These are phyloP conservation scores for Augiades crinisus DNA, from an alignment of 2,888 invertebrate species.

Conservation along the genomic window DNA sequence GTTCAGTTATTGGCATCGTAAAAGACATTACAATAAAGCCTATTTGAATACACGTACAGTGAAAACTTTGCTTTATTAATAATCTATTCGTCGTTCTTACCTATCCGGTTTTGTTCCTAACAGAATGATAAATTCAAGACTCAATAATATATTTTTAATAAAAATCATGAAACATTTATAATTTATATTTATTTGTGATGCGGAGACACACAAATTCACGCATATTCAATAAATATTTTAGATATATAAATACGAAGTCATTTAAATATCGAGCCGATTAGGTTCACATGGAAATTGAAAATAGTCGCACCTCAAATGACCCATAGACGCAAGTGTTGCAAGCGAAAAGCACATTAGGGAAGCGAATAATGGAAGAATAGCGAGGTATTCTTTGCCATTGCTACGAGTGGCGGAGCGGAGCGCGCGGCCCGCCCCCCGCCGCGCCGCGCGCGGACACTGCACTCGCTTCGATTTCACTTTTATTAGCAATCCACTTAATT, in stretches of 20 bases:
- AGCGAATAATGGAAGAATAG: background rate
- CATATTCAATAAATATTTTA: too few species aligned
- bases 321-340: too few species aligned
- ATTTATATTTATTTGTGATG: too few species aligned
- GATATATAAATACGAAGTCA: too few species aligned
- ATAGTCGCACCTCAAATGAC: too few species aligned
- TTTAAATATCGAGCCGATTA: too few species aligned
- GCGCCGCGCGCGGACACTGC: slow-evolving; percentile 68
- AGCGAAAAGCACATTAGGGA: background rate
- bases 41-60: background rate
- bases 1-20: background rate
- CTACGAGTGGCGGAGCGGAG: slow-evolving; percentile 13
- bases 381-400: background rate
- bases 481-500: slow-evolving; percentile 81
- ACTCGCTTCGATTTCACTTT: slow-evolving; percentile 80
- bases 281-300: too few species aligned
- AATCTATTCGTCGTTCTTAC: background rate
- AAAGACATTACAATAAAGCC: background rate
- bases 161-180: background rate
- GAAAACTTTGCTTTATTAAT: background rate
- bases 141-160: background rate
- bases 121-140: background rate
- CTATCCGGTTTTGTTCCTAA: slow-evolving; percentile 22
- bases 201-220: too few species aligned
- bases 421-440: slow-evolving; percentile 32